phyloP scores from a whole-genome alignment of 2,888 invertebrate species.

The Mylabris sibirica region DNA sequence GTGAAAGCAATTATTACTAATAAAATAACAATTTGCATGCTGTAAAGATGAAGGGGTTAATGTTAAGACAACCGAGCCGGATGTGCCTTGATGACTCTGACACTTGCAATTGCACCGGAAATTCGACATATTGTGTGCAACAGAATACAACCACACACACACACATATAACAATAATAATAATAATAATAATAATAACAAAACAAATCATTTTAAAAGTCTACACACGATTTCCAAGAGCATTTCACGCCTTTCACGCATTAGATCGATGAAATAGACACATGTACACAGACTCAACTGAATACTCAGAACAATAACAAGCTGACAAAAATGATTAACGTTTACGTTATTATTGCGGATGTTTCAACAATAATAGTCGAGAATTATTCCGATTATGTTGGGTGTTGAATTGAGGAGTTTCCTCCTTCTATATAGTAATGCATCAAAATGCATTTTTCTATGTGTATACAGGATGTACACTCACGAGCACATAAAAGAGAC shows the following conservation, averaged over 20 bases:
- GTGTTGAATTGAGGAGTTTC: background rate
- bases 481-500: no score
- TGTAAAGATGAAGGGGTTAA: conserved; percentile 11
- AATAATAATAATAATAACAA: background rate
- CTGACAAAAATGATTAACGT: background rate
- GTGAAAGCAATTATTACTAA: background rate
- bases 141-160: conserved; percentile 3
- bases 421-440: background rate
- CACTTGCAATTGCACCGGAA: conserved; percentile 13
- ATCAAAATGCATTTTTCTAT: conserved; percentile 1
- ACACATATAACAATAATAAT: background rate
- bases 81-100: conserved; percentile 13
- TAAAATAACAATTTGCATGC: conserved; percentile 11
- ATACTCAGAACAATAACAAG: background rate
- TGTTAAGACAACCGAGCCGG: conserved; percentile 8
- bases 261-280: background rate
- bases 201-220: background rate
- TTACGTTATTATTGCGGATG: background rate
- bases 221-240: background rate
- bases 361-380: background rate
- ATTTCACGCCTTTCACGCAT: conserved; percentile 7
- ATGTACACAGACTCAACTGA: background rate
- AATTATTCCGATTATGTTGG: background rate
- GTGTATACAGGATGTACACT: no score
- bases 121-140: conserved; percentile 13